Base-by-base conservation (phyloP, 2,888 invertebrate species). In the Megalurothrips usitatus region DNA sequence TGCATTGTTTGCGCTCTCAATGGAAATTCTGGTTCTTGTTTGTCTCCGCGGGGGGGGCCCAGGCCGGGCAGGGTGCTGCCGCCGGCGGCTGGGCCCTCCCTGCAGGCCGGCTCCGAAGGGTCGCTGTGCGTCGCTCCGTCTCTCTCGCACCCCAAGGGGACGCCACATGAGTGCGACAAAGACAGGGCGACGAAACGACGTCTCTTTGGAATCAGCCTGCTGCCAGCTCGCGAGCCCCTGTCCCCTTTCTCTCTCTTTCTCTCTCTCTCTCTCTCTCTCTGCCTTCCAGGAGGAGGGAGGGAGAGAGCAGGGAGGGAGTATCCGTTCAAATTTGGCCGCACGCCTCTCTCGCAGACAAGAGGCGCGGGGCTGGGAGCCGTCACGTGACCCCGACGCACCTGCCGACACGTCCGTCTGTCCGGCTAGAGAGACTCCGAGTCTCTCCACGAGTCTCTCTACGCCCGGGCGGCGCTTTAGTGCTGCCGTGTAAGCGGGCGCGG, bases 21-120 rank as follows among this genome's bases (percentile, higher is more conserved):
- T 75, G 68, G 68, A 75, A 75, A 75, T 75, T 75, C 68, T 75
- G 68, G 68, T 75, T 75, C 68, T 75, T 75, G 68, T 75, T 75
- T 75, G 68, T 75, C 68, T 75, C 68, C 68, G 68, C 68, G 68
- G 26, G 68, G 68, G 58, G 19, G 34, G 3, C 6, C 58, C 58
- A 17, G 58, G 58, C 14, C 14, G 58, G 58, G 58, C 14, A 17
- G 52, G 19, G 58, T 12, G 19, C 58, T 4, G 58, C 58, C 58
- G 58, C n/a, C n/a, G n/a, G n/a, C n/a, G n/a, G n/a, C n/a, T n/a
- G 19, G 58, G 58, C 14, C 58, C 58, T 17, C 4, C 58, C n/a
- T n/a, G n/a, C n/a, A n/a, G n/a, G n/a, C 52, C 52, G 17, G 52
- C 14, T 11, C 52, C 49, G 49, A 9, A 12, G 49, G 10, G 49